Evolutionary conservation across 1,140 invertebrate species (phyloP).

Genomic region (Maniola jurtina): DNA sequence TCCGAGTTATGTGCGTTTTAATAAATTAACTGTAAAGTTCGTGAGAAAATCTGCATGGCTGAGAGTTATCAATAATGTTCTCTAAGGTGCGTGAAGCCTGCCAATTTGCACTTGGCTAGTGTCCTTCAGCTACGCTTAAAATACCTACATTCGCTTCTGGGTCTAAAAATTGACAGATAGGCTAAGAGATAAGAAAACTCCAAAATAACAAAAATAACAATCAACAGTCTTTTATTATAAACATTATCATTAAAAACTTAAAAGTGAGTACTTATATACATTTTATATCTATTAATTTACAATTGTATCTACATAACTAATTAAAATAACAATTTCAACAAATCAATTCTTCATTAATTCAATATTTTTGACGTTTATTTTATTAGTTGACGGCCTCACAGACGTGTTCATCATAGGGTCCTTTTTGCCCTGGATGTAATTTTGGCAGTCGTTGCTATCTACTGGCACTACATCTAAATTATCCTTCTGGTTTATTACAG

Average conservation of each 20-base stretch:
- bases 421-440: slow-evolving; percentile 65
- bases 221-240: slow-evolving; percentile 37
- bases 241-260: not conserved
- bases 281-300: slow-evolving; percentile 5
- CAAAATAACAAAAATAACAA: slow-evolving; percentile 24
- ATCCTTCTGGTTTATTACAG: slow-evolving; percentile 57
- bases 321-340: not conserved
- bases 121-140: too few species aligned
- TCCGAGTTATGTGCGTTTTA: too few species aligned
- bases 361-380: slow-evolving; percentile 75
- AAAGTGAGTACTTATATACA: slow-evolving; percentile 2
- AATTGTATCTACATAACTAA: too few species aligned
- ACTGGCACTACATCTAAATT: slow-evolving; percentile 41
- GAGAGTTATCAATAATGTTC: too few species aligned
- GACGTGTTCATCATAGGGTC: slow-evolving; percentile 73
- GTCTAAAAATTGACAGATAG: not conserved
- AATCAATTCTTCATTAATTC: slow-evolving; percentile 72
- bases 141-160: too few species aligned
- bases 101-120: too few species aligned
- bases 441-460: slow-evolving; percentile 46
- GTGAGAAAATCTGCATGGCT: too few species aligned
- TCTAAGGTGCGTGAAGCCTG: too few species aligned
- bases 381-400: slow-evolving; percentile 60
- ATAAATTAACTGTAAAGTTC: too few species aligned
- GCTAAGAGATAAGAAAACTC: slow-evolving; percentile 18